phyloP scores from a whole-genome alignment of 2,888 invertebrate species.

The Encarsia formosa region DNA sequence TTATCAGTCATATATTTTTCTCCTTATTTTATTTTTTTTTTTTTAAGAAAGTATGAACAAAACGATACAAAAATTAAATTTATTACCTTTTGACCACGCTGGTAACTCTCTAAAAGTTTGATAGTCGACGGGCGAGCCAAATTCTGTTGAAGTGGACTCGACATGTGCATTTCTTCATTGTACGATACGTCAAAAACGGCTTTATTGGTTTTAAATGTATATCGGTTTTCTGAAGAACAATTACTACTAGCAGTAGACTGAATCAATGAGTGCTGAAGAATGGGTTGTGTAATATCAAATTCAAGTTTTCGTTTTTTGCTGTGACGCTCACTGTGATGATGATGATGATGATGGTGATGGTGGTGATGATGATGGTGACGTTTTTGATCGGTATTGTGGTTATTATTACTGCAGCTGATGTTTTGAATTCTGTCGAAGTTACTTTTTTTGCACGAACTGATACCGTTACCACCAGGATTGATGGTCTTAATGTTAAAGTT shows the following conservation, averaged over 20 bases:
- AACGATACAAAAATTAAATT: too few relatives aligned
- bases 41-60: too few relatives aligned
- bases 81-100: conserved; percentile 65
- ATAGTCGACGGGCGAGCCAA: conserved; percentile 66
- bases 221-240: not conserved
- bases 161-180: conserved; percentile 46
- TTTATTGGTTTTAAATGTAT: not conserved
- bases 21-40: too few relatives aligned
- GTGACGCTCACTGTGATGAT: conserved; percentile 45
- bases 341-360: conserved; percentile 41
- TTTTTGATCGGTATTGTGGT: too few relatives aligned
- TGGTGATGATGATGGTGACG: too few relatives aligned
- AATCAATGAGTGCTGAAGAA: conserved; percentile 50
- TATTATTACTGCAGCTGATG: too few relatives aligned
- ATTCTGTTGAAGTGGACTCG: conserved; percentile 54
- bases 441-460: too few relatives aligned
- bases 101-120: conserved; percentile 65
- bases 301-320: conserved; percentile 54
- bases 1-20: too few relatives aligned
- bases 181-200: conserved; percentile 31
- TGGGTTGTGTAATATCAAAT: conserved; percentile 49
- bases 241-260: conserved; percentile 48
- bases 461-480: too few relatives aligned
- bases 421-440: too few relatives aligned
- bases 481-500: too few relatives aligned